Conservation (phyloP, 2,888 invertebrate species). For the Gortyna flavago region DNA sequence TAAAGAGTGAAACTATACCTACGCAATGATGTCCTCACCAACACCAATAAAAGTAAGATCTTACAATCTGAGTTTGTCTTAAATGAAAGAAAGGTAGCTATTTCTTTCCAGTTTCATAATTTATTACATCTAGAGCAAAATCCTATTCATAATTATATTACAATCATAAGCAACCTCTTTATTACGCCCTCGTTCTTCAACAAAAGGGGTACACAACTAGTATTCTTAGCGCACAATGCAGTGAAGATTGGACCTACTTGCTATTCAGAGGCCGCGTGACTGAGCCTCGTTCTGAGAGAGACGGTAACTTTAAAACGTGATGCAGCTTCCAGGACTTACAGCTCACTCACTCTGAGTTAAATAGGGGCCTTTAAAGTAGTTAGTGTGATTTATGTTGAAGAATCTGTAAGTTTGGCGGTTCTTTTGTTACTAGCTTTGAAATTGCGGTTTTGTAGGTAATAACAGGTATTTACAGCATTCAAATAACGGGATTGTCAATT, state of each 20-base stretch:
- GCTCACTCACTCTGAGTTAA: conserved; percentile 53
- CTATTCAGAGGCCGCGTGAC: conserved; percentile 62
- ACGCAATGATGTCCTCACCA: too few species aligned
- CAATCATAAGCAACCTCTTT: conserved; percentile 52
- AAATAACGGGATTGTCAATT: neutral
- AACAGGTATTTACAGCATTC: neutral
- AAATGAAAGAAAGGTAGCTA: too few species aligned
- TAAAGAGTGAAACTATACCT: neutral
- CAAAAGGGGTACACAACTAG: conserved; percentile 57
- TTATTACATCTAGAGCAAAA: neutral
- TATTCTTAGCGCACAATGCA: conserved; percentile 61
- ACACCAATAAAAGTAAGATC: neutral
- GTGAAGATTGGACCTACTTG: conserved; percentile 68
- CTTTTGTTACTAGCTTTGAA: conserved; percentile 22
- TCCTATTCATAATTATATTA: conserved; percentile 46
- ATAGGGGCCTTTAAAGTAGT: conserved; percentile 50
- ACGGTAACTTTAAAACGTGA: conserved; percentile 65
- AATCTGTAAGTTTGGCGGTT: conserved; percentile 20
- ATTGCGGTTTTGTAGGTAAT: neutral
- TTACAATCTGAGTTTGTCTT: neutral
- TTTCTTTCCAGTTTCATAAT: neutral
- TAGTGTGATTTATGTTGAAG: conserved; percentile 54
- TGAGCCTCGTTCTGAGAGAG: conserved; percentile 51
- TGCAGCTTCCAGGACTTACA: conserved; percentile 53
- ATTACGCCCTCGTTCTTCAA: conserved; percentile 44